A percentile compares a stretch with the other conserved stretches of the same genome.
Conservation (phyloP, 2,113 vertebrate species). For the Bolborhynchus lineola region DNA sequence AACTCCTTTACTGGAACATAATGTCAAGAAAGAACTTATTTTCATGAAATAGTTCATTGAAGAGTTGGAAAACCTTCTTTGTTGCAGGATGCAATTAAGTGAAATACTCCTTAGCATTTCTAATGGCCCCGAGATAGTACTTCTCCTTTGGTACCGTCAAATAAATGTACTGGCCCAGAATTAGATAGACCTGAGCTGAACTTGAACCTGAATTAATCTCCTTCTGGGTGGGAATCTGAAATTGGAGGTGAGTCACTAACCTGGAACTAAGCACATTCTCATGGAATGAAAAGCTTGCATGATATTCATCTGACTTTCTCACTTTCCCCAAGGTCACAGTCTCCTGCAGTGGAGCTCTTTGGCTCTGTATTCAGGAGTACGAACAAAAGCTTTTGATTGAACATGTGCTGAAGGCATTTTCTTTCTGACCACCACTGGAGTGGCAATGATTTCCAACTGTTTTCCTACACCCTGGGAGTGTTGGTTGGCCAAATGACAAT, state of each 20-base stretch:
- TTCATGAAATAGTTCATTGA: background rate
- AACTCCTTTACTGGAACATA: background rate
- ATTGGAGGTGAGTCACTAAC: background rate
- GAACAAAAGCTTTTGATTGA: background rate
- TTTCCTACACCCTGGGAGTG: background rate
- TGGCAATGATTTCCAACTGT: background rate
- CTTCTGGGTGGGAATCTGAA: background rate
- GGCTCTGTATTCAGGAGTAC: background rate
- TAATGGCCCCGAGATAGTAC: background rate
- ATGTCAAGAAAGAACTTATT: background rate
- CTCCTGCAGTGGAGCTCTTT: background rate
- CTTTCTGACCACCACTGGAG: background rate
- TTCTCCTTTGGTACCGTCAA: background rate
- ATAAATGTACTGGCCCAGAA: background rate
- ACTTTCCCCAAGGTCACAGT: background rate
- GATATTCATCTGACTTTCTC: background rate
- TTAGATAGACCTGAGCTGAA: background rate
- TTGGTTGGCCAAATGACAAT: accelerated
- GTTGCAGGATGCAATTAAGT: background rate
- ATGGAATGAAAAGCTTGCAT: background rate
- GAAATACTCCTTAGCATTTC: background rate
- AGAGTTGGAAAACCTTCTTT: background rate
- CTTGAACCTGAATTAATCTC: background rate
- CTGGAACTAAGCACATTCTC: background rate
- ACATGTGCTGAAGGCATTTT: background rate